These are phyloP conservation scores for Phthorimaea operculella DNA, from an alignment of 1,140 invertebrate genomes.

Conservation along the genomic window DNA sequence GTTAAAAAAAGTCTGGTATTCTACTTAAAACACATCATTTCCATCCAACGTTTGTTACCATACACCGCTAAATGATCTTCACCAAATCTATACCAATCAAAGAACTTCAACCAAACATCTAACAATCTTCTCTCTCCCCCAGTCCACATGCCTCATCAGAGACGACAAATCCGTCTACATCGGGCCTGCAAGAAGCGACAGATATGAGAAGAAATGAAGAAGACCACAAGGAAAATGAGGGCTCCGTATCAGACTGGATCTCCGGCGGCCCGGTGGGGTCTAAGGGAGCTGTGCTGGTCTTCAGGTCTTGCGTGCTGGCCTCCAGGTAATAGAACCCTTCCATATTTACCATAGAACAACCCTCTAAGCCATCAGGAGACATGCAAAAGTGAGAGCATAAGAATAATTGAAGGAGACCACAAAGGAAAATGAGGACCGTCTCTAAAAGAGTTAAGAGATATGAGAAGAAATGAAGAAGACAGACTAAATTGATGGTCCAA, in stretches of 20 bases:
- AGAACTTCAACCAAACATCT: too few species aligned
- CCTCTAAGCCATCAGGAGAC: too few species aligned
- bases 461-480: constrained; percentile 54
- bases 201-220: constrained; percentile 58
- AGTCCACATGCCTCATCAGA: constrained; percentile 64
- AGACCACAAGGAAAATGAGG: constrained; percentile 40
- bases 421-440: too few species aligned
- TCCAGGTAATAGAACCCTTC: constrained; percentile 18
- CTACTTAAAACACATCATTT: too few species aligned
- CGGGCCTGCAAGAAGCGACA: constrained; percentile 44
- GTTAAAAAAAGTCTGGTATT: too few species aligned
- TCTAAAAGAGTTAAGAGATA: constrained; percentile 43
- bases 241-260: constrained; percentile 73
- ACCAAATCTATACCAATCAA: too few species aligned
- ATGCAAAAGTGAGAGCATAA: too few species aligned
- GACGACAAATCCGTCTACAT: constrained; percentile 55
- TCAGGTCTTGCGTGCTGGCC: constrained; percentile 69
- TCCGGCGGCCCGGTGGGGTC: constrained; percentile 67
- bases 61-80: too few species aligned
- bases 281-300: constrained; percentile 66
- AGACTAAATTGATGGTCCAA: constrained; percentile 64
- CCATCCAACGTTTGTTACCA: too few species aligned
- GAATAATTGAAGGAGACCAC: too few species aligned
- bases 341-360: too few species aligned
- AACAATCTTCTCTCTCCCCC: constrained; percentile 2